Evolutionary conservation across 2,113 vertebrate species (phyloP).

Genomic region (Coryphaenoides rupestris): DNA sequence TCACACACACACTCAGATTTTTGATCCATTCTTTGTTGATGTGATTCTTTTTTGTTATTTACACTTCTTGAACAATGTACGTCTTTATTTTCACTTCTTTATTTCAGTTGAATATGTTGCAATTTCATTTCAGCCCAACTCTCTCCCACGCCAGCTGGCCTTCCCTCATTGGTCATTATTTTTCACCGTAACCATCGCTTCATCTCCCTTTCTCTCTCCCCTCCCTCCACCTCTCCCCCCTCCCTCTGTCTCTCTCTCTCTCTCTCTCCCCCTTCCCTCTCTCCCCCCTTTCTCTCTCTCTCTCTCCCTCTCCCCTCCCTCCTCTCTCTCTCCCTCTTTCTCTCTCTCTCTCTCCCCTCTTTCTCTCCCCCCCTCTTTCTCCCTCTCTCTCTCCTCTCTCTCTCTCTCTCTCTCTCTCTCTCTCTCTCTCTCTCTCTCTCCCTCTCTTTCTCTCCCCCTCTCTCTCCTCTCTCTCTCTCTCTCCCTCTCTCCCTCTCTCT

Average conservation of each 20-base stretch:
- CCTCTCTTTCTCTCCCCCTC: background rate
- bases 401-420: background rate
- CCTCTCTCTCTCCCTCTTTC: background rate
- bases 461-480: background rate
- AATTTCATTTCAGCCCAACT: no score
- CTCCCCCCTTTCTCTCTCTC: background rate
- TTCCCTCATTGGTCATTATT: background rate
- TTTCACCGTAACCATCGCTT: background rate
- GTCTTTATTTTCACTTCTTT: background rate
- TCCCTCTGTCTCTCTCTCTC: background rate
- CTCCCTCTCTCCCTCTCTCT: slow-evolving; percentile 1
- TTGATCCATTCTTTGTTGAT: background rate
- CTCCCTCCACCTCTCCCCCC: background rate
- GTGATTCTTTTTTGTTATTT: background rate
- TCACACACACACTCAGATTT: background rate
- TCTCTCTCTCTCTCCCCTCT: background rate
- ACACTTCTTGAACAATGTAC: no score
- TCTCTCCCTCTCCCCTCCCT: background rate
- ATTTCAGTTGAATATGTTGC: no score
- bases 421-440: no score
- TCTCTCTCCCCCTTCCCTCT: background rate
- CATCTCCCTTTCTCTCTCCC: background rate
- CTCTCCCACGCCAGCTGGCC: no score
- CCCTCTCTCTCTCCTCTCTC: no score
- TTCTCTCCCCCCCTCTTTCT: background rate